Conservation (phyloP, 2,888 invertebrate species). For the Diplolepis rosae region DNA sequence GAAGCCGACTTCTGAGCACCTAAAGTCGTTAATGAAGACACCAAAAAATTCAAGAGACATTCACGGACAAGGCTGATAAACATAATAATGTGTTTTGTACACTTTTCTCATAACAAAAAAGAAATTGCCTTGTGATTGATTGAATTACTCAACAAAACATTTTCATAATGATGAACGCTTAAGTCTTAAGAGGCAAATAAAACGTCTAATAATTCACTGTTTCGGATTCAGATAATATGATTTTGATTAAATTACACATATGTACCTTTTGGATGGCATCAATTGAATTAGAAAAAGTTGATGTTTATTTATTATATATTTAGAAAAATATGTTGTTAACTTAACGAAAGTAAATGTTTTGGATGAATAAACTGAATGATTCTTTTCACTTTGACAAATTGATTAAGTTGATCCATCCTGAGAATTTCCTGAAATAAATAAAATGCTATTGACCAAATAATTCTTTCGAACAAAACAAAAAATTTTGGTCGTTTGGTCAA, state of each 20-base stretch:
- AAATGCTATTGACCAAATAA: no score
- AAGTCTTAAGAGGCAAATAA: not conserved
- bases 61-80: slow-evolving; percentile 29
- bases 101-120: slow-evolving; percentile 14
- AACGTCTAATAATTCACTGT: not conserved
- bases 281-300: no score
- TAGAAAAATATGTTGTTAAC: no score
- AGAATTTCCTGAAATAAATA: no score
- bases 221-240: not conserved
- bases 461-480: no score
- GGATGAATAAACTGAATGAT: no score
- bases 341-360: no score
- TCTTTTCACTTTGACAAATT: no score
- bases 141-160: not conserved
- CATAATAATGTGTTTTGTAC: slow-evolving; percentile 32
- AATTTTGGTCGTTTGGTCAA: no score
- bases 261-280: no score
- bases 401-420: no score
- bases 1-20: slow-evolving; percentile 53
- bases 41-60: slow-evolving; percentile 41
- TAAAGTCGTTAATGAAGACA: slow-evolving; percentile 57
- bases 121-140: slow-evolving; percentile 13
- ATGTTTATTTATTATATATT: no score
- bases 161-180: slow-evolving; percentile 8
- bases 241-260: not conserved